These are phyloP conservation scores for Zaprionus davidi DNA, from an alignment of 1,140 invertebrate genomes.

Conservation along the genomic window DNA sequence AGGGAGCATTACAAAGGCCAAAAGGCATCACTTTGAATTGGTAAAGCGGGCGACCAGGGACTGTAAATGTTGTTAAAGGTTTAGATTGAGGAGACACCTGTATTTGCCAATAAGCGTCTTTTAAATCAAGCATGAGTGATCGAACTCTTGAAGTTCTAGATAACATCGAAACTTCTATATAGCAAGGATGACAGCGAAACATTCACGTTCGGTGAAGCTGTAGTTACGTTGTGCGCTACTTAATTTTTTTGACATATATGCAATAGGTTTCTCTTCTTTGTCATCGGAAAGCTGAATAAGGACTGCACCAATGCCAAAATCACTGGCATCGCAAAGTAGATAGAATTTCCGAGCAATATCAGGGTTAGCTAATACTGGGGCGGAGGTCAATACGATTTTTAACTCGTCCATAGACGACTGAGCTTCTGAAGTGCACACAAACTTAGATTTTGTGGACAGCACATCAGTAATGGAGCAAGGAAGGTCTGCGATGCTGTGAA, in stretches of 20 bases:
- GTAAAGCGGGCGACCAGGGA: slow-evolving; percentile 1
- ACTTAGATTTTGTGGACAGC: slow-evolving; percentile 1
- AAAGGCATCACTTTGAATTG: slow-evolving; percentile 8
- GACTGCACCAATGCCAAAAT: background rate
- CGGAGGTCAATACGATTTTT: background rate
- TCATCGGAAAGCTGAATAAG: background rate
- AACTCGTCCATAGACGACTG: slow-evolving; percentile 1
- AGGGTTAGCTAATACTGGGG: slow-evolving; percentile 11
- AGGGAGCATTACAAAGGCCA: slow-evolving; percentile 14
- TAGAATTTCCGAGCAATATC: slow-evolving; percentile 1
- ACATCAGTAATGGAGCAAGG: background rate
- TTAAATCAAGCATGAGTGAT: background rate
- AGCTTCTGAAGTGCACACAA: slow-evolving; percentile 16
- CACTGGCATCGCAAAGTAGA: slow-evolving; percentile 6
- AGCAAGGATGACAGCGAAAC: background rate
- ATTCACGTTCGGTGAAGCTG: slow-evolving; percentile 10
- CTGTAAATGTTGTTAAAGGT: slow-evolving; percentile 78
- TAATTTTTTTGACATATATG: background rate
- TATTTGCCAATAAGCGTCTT: too few species aligned
- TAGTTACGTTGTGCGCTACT: background rate
- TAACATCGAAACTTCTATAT: background rate
- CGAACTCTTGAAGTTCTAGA: background rate
- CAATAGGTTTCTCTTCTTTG: background rate
- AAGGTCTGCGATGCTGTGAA: slow-evolving; percentile 4
- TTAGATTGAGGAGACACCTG: too few species aligned